Percentiles rank a stretch among this genome's conserved stretches.
These are phyloP conservation scores for Amphipoea oculea DNA, from an alignment of 2,888 invertebrate genomes.

Conservation along the genomic window DNA sequence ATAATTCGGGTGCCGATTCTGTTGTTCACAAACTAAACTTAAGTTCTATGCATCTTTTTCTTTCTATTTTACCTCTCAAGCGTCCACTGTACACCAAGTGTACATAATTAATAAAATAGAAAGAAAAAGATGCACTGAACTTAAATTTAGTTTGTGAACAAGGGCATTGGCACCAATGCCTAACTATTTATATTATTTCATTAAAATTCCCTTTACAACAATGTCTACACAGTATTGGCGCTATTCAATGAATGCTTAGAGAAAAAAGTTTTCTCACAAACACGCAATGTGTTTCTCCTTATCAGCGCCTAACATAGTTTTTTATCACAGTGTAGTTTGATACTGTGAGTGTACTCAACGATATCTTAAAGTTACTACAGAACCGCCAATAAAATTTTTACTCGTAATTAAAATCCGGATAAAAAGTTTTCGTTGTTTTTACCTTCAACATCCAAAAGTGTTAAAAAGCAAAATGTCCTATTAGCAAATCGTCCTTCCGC, in stretches of 20 bases:
- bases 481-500: background rate
- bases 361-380: conserved; percentile 4
- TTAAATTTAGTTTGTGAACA: too few relatives aligned
- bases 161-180: too few relatives aligned
- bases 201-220: background rate
- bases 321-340: conserved; percentile 43
- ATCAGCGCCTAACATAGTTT: conserved; percentile 48
- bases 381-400: background rate
- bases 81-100: too few relatives aligned
- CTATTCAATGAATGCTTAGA: conserved; percentile 5
- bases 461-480: background rate
- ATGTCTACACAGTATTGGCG: background rate
- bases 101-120: too few relatives aligned
- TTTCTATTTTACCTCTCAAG: too few relatives aligned
- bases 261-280: conserved; percentile 27
- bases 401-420: background rate
- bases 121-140: too few relatives aligned
- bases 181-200: background rate
- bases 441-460: background rate
- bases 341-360: conserved; percentile 23
- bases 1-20: background rate
- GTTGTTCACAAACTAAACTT: too few relatives aligned
- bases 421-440: background rate
- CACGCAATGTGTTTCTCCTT: conserved; percentile 31
- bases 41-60: too few relatives aligned